Evolutionary conservation across 2,113 vertebrate genomes (phyloP), one percentile per base, ranked within the genome.

Genomic region (Eolophus roseicapilla): DNA sequence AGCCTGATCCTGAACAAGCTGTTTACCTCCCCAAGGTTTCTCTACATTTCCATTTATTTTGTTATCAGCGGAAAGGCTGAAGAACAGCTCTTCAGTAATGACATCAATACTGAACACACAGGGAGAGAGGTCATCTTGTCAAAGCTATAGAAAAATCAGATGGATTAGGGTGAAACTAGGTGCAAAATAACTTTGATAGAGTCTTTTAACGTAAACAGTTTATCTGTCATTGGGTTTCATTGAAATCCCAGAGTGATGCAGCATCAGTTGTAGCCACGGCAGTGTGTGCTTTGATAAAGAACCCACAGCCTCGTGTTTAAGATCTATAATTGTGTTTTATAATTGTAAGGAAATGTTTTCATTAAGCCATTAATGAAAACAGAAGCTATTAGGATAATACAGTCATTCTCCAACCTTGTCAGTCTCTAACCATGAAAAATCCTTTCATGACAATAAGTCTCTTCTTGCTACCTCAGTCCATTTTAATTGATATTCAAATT

Each of bases 151-250:
- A 96, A 97, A 96, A 92, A 97, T 91, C 96, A 97, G 96, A 97
- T 97, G 96, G 93, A 97, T 98, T 98, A 97, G 95, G 90, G 96
- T 96, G 95, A 96, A 97, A 93, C 95, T 87, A 91, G 95, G 86
- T 95, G 75, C 95, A 97, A 97, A 97, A 97, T 97, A 97, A 97
- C 97, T 98, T 97, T 96, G 97, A 97, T 97, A 94, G 94, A 97
- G 97, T 95, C 94, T 97, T 97, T 96, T 96, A 94, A 95, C 96
- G 94, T 96, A 97, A 97, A 96, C 95, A 94, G 92, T 97, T 98
- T 98, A 83, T 97, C 95, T 97, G 75, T 77, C 92, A 86, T 90
- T 96, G 94, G 41, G 67, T 95, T 97, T 92, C 83, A 84, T 77
- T 97, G 95, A 97, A 96, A 95, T 88, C 75, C 37, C 81, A 63